Conservation (phyloP, 2,888 invertebrate species). For the Yponomeuta plumbellus region DNA sequence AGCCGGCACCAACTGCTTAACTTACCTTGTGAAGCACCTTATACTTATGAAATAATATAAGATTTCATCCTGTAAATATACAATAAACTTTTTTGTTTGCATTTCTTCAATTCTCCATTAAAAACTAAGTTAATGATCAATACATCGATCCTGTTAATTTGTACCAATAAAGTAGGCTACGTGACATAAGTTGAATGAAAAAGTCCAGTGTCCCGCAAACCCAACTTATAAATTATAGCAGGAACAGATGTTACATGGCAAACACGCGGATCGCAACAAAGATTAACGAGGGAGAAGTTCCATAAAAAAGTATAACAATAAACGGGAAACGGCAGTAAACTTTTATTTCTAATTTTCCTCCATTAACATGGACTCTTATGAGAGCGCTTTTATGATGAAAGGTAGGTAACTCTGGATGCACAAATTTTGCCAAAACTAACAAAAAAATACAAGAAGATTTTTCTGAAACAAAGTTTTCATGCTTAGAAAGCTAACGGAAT, state of each 20-base stretch:
- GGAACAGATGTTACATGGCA: slow-evolving; percentile 54
- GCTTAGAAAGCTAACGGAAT: not conserved
- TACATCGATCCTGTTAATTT: not conserved
- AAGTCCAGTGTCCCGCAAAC: slow-evolving; percentile 18
- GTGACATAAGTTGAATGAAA: not conserved
- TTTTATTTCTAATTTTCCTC: slow-evolving; percentile 25
- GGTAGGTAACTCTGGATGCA: not conserved
- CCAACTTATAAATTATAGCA: slow-evolving; percentile 54
- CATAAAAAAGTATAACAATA: slow-evolving; percentile 40
- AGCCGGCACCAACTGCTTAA: no score
- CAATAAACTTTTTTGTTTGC: no score
- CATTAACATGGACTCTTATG: slow-evolving; percentile 22
- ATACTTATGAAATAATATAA: no score
- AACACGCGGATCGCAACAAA: slow-evolving; percentile 37
- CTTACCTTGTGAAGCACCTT: no score
- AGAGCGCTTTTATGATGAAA: not conserved
- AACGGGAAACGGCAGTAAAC: slow-evolving; percentile 29
- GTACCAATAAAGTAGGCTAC: not conserved
- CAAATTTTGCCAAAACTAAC: not conserved
- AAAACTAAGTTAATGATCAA: not conserved
- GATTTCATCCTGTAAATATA: no score
- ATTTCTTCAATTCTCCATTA: not conserved
- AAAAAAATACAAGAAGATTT: not conserved
- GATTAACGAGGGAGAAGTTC: slow-evolving; percentile 50
- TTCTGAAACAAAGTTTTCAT: not conserved